These are phyloP conservation scores for Axis porcinus DNA, from an alignment of 2,113 vertebrate genomes.

Conservation along the genomic window DNA sequence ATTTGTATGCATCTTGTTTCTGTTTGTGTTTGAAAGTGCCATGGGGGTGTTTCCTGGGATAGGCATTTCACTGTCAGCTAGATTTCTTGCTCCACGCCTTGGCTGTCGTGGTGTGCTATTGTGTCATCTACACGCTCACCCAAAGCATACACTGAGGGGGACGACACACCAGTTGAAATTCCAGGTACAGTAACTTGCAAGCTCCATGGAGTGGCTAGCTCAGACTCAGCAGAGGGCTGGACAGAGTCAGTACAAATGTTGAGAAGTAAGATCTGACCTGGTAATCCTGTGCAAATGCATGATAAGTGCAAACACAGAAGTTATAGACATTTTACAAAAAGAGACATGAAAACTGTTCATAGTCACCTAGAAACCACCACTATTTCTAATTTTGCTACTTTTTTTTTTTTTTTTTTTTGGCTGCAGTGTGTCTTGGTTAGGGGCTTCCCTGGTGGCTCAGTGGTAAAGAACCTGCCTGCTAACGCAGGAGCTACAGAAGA, in stretches of 20 bases:
- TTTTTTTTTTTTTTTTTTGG: background rate
- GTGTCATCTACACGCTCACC: background rate
- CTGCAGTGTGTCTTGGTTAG: background rate
- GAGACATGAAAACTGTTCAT: background rate
- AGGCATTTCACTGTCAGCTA: background rate
- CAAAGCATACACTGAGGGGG: background rate
- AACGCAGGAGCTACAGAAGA: background rate
- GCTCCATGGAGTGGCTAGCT: accelerated
- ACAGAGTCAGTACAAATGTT: background rate
- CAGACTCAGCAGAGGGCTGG: background rate
- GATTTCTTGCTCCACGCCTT: background rate
- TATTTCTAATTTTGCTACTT: background rate
- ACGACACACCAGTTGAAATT: background rate
- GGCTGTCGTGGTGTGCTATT: background rate
- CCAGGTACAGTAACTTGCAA: background rate
- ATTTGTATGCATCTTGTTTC: background rate
- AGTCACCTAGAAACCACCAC: background rate
- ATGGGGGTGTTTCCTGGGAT: background rate
- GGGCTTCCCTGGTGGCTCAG: background rate
- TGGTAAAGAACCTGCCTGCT: background rate
- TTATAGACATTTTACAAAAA: background rate
- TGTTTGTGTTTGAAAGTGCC: background rate
- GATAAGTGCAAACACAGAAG: background rate
- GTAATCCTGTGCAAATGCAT: background rate
- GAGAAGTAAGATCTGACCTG: background rate